Percentiles rank a stretch among this genome's conserved stretches.
These are phyloP conservation scores for Myiagra hebetior DNA, from an alignment of 2,113 vertebrate species.

Conservation along the genomic window DNA sequence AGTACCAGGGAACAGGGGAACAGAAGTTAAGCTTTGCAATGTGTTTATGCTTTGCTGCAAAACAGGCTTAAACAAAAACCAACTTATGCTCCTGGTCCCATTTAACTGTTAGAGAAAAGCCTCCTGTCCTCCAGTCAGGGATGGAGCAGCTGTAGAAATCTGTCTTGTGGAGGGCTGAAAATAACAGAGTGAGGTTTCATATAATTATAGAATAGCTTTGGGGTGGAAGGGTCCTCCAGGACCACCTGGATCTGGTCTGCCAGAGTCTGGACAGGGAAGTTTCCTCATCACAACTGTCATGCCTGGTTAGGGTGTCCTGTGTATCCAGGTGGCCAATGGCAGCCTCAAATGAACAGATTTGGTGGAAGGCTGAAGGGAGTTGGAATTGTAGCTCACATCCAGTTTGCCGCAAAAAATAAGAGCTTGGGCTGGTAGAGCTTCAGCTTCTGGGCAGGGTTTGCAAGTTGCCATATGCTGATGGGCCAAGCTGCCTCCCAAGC, in stretches of 20 bases:
- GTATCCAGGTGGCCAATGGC: background rate
- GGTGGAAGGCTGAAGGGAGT: background rate
- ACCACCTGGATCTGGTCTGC: background rate
- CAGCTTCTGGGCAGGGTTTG: background rate
- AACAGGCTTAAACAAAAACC: background rate
- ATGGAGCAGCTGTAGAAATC: background rate
- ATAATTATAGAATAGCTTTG: background rate
- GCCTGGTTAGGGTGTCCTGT: accelerated
- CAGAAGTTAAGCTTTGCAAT: background rate
- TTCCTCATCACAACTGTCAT: accelerated
- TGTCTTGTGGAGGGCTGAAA: background rate
- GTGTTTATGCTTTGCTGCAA: background rate
- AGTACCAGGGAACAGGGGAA: background rate
- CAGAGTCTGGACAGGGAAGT: background rate
- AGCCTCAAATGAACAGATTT: background rate
- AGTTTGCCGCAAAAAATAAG: background rate
- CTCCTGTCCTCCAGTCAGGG: background rate
- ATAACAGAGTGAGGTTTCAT: background rate
- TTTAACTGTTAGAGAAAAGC: background rate
- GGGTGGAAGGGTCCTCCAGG: background rate
- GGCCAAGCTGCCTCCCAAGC: background rate
- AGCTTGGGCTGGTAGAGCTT: background rate
- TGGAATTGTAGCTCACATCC: background rate
- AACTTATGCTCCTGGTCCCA: background rate
- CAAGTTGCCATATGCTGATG: background rate